phyloP scores from a whole-genome alignment of 2,113 vertebrate genomes.

The Scartelaos histophorus region DNA sequence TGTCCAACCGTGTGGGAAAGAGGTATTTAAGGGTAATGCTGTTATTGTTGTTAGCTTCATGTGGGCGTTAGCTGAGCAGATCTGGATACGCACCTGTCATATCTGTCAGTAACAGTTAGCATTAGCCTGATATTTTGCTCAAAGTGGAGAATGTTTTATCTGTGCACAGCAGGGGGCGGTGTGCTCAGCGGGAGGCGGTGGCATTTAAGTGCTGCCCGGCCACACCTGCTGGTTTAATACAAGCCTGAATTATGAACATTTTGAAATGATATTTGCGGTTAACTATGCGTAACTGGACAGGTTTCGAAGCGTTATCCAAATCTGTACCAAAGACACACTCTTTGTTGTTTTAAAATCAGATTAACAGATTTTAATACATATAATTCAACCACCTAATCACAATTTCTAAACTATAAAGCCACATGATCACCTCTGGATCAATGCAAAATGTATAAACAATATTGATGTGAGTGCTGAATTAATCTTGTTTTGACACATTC shows the following conservation, averaged over 20 bases:
- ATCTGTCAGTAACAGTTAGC: not conserved
- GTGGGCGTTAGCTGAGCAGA: conserved; percentile 71
- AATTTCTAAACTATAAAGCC: not conserved
- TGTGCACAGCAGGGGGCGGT: conserved; percentile 31
- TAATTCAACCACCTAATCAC: not conserved
- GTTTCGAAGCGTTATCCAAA: not conserved
- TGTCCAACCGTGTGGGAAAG: not conserved
- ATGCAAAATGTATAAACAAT: not conserved
- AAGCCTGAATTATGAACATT: conserved; percentile 14
- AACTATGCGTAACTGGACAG: not conserved
- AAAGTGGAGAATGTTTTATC: not conserved
- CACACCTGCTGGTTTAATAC: conserved; percentile 2
- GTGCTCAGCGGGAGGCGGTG: conserved; percentile 4
- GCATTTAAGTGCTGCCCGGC: conserved; percentile 15
- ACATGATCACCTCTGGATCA: no score
- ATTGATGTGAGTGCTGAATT: not conserved
- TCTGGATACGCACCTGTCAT: conserved; percentile 65
- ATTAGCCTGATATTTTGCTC: not conserved
- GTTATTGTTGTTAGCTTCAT: conserved; percentile 28
- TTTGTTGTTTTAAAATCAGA: not conserved
- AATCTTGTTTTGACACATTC: not conserved
- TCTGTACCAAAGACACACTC: not conserved
- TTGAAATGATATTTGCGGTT: not conserved
- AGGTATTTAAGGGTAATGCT: conserved; percentile 53
- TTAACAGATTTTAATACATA: not conserved